Conservation (phyloP, 2,113 vertebrate species). For the Eurypyga helias region DNA sequence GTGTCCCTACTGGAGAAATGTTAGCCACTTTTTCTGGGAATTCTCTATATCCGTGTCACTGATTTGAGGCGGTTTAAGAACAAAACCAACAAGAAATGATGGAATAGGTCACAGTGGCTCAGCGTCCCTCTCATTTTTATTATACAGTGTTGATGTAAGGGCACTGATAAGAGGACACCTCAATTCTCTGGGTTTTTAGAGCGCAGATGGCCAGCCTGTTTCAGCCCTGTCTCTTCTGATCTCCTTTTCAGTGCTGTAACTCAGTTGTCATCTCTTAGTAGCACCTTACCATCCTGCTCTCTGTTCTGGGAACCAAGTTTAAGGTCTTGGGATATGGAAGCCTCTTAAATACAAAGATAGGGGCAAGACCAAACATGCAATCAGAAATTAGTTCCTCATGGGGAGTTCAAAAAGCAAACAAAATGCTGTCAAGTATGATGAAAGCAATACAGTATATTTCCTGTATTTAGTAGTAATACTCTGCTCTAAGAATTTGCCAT, state of each 20-base stretch:
- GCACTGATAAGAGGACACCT: neutral
- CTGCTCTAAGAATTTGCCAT: neutral
- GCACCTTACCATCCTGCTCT: neutral
- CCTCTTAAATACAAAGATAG: neutral
- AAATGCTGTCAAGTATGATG: neutral
- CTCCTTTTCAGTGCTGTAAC: neutral
- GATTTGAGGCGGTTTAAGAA: neutral
- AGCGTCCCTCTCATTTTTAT: neutral
- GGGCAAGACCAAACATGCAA: rapidly evolving
- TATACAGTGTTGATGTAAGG: neutral
- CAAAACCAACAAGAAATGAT: neutral
- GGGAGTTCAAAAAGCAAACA: neutral
- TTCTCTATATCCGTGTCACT: neutral
- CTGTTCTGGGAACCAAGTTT: neutral
- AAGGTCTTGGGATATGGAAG: neutral
- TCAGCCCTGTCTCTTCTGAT: neutral
- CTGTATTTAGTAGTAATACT: neutral
- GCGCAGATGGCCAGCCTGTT: neutral
- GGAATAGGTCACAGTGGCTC: neutral
- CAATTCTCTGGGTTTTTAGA: neutral
- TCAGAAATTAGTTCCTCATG: neutral
- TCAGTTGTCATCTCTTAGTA: neutral
- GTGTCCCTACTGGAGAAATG: neutral
- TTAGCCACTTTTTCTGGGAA: neutral
- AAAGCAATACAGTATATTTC: neutral